Evolutionary conservation across 2,797 vertebrate genomes (phyloP), one percentile per base, ranked within the genome.

Genomic region (Enteromius thamalakanensis): DNA sequence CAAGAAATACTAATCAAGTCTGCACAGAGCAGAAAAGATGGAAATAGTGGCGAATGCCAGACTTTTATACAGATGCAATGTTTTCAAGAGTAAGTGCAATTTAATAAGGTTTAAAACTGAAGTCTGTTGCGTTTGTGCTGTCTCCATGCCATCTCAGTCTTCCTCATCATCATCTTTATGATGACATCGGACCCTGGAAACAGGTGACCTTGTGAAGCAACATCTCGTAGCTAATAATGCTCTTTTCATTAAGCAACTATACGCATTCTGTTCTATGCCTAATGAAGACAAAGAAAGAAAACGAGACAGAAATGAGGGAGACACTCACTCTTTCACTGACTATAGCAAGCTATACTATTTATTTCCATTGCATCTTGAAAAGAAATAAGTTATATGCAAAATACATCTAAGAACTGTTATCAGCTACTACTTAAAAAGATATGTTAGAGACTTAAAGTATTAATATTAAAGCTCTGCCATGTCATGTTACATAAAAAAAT

Each of bases 1-100:
- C 96, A 92, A 92, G 96, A 97, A 98, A 98, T 98, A 98, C 98
- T 97, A 98, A 99, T 98, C 96, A 99, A 97, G 96, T 93, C 95
- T 94, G 95, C 85, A 91, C 90, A 79, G 87, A 90, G 89, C 85
- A 89, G 90, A 90, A 92, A 88, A 88, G 87, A 94, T 87, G 93
- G 89, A 91, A 82, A 88, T 90, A 94, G 86, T 80, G 40, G 47
- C 85, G 78, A 80, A 81, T 72, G 53, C 68, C 89, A 90, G 78
- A 84, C 85, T 79, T 86, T 87, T 87, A 89, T 71, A 80, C 45
- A 87, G 87, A 68, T 53, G 79, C 75, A 87, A 82, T 86, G 79
- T 81, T 79, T 89, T 47, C 58, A 78, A 62, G 72, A 77, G 75
- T 64, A 49, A n/a, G 40, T 82, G 74, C 79, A 85, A 85, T 93